Evolutionary conservation across 2,113 vertebrate species (phyloP).

Genomic region (Aptenodytes patagonicus): DNA sequence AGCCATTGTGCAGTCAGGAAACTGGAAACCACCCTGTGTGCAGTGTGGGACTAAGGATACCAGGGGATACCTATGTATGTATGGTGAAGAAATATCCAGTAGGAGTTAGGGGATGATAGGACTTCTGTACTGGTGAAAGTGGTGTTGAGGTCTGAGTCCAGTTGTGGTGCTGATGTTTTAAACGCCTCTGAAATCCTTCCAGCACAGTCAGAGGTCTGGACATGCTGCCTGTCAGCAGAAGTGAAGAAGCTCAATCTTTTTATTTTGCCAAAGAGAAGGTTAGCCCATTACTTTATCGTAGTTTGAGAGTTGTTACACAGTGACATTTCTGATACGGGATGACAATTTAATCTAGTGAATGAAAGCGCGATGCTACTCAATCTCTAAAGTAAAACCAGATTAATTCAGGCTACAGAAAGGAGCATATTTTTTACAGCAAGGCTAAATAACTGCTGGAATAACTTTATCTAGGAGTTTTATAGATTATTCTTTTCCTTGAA

Average conservation of each 20-base stretch:
- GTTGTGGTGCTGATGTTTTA: not conserved
- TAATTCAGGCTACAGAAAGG: conserved; percentile 25
- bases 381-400: conserved; percentile 32
- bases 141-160: not conserved
- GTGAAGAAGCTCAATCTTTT: not conserved
- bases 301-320: not conserved
- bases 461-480: conserved; percentile 13
- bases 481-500: conserved; percentile 13
- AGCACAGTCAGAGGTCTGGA: not conserved
- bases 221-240: not conserved
- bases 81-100: not conserved
- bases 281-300: not conserved
- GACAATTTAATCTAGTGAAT: conserved; percentile 42
- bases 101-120: not conserved
- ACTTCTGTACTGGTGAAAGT: not conserved
- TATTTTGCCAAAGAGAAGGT: not conserved
- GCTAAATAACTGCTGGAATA: conserved; percentile 43
- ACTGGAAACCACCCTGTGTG: not conserved
- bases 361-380: not conserved
- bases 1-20: not conserved
- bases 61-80: not conserved
- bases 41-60: not conserved
- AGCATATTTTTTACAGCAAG: not conserved
- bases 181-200: not conserved
- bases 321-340: conserved; percentile 5